Evolutionary conservation across 2,797 vertebrate genomes (phyloP).

Genomic region (Sebastiscus albofasciatus): DNA sequence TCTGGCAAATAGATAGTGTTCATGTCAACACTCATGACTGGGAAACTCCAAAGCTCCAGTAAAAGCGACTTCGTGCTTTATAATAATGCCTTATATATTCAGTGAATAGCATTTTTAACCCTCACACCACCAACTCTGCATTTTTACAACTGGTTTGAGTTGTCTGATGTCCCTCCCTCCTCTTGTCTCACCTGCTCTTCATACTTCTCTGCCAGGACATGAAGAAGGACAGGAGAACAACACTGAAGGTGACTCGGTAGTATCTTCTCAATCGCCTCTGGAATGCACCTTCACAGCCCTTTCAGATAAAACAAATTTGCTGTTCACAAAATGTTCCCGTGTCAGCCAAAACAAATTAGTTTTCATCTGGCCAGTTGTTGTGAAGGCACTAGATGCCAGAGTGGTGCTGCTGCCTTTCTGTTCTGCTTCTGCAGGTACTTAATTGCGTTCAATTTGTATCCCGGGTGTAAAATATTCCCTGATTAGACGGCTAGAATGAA

Average conservation of each 20-base stretch:
- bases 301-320: background rate
- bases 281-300: background rate
- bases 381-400: background rate
- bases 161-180: background rate
- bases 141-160: background rate
- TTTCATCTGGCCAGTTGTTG: slow-evolving; percentile 6
- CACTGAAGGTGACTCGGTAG: background rate
- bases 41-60: background rate
- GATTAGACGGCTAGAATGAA: background rate
- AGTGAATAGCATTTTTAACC: background rate
- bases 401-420: background rate
- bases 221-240: background rate
- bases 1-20: accelerated
- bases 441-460: slow-evolving; percentile 13
- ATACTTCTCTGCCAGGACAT: background rate
- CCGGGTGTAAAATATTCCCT: slow-evolving; percentile 9
- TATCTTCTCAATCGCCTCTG: background rate
- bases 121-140: background rate
- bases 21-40: background rate
- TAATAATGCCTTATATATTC: background rate
- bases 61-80: background rate
- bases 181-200: background rate
- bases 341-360: background rate
- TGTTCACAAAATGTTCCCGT: background rate
- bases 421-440: slow-evolving; percentile 15